phyloP scores from a whole-genome alignment of 2,888 invertebrate species.

The Megalurothrips usitatus region DNA sequence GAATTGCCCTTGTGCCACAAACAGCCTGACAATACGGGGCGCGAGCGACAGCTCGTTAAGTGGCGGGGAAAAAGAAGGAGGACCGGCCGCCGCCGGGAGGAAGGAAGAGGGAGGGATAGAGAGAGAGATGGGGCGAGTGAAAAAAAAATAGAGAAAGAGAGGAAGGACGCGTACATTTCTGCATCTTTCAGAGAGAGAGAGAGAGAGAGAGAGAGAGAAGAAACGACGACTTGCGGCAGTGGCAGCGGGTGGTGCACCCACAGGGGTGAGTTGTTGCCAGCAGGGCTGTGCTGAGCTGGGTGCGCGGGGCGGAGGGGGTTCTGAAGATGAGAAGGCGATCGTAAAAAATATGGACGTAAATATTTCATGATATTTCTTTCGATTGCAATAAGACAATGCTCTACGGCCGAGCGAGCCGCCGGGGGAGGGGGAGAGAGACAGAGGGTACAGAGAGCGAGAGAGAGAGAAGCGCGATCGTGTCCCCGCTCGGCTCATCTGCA shows the following conservation, averaged over 20 bases:
- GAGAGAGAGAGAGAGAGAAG: too few relatives aligned
- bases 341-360: conserved; percentile 24
- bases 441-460: too few relatives aligned
- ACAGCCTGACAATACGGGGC: conserved; percentile 11
- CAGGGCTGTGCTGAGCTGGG: not conserved
- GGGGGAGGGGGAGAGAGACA: too few relatives aligned
- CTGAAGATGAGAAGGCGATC: conserved; percentile 5
- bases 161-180: not conserved
- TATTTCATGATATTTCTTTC: conserved; percentile 24
- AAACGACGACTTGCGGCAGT: not conserved
- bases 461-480: not conserved
- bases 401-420: not conserved
- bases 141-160: too few relatives aligned
- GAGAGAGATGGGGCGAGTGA: too few relatives aligned
- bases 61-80: not conserved
- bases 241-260: too few relatives aligned
- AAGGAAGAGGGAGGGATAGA: not conserved
- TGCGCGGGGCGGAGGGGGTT: not conserved
- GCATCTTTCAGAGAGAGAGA: not conserved
- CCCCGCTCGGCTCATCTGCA: not conserved
- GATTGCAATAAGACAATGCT: conserved; percentile 20
- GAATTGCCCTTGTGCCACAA: conserved; percentile 11
- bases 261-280: too few relatives aligned
- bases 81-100: too few relatives aligned
- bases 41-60: conserved; percentile 11